phyloP scores from a whole-genome alignment of 2,113 vertebrate species.

The Zosterops borbonicus region DNA sequence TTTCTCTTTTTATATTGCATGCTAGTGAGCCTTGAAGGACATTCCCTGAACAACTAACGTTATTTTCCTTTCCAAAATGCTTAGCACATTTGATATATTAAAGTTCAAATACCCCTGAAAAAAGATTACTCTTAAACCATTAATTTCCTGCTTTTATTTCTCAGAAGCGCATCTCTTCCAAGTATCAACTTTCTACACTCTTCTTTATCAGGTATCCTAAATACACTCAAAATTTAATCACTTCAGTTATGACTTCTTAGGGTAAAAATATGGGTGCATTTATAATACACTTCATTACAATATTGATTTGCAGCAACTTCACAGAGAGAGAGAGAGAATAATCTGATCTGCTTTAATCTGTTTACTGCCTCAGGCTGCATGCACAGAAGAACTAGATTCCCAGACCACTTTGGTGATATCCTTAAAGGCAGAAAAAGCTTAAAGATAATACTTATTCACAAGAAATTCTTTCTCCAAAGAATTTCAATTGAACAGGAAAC shows the following conservation, averaged over 20 bases:
- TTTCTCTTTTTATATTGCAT: background rate
- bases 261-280: background rate
- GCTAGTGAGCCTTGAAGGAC: background rate
- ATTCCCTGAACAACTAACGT: background rate
- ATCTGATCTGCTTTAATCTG: conserved; percentile 8
- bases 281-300: conserved; percentile 1
- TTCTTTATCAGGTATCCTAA: background rate
- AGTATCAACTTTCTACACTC: background rate
- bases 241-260: background rate
- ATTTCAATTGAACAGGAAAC: background rate
- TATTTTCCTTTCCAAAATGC: background rate
- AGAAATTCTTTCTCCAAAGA: background rate
- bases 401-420: background rate
- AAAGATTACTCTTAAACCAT: background rate
- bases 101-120: background rate
- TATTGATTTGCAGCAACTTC: conserved; percentile 2
- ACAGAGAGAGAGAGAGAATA: background rate
- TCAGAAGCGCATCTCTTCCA: background rate
- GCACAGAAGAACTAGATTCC: background rate
- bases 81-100: background rate
- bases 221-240: background rate
- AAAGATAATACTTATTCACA: background rate
- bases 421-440: conserved; percentile 9
- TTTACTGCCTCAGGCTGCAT: background rate
- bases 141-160: background rate